A percentile compares a stretch with the other conserved stretches of the same genome.
These are phyloP conservation scores for Hydrolagus colliei DNA, from an alignment of 2,797 vertebrate genomes.

Conservation along the genomic window DNA sequence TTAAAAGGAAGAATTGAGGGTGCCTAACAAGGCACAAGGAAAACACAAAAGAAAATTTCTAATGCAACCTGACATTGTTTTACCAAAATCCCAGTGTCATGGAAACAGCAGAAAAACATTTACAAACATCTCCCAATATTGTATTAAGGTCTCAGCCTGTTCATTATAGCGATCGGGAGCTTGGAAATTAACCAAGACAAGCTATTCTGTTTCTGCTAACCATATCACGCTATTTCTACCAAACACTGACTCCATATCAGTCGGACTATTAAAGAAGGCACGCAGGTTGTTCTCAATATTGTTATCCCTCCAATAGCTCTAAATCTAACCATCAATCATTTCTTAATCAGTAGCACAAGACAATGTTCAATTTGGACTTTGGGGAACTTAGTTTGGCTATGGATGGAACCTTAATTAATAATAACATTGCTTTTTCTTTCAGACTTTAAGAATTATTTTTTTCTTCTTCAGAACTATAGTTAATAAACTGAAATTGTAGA, in stretches of 20 bases:
- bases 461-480: no score
- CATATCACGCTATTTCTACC: constrained; percentile 12
- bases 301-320: neutral
- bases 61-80: constrained; percentile 16
- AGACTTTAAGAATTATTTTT: neutral
- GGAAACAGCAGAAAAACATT: neutral
- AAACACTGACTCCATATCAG: constrained; percentile 17
- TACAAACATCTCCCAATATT: neutral
- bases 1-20: neutral
- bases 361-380: constrained; percentile 20
- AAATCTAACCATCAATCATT: constrained; percentile 18
- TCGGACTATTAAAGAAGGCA: neutral
- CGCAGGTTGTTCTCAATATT: neutral
- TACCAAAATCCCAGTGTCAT: neutral
- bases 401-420: constrained; percentile 6
- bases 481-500: no score
- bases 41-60: neutral
- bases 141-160: constrained; percentile 4
- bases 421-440: neutral
- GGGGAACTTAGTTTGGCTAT: neutral
- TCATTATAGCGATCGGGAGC: constrained; percentile 8
- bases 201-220: constrained; percentile 12
- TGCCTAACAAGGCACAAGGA: neutral
- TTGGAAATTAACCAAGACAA: constrained; percentile 27
- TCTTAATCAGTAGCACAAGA: constrained; percentile 22